A percentile compares a stretch with the other conserved stretches of the same genome.
phyloP scores from a whole-genome alignment of 2,888 invertebrate species.

The Sesia bembeciformis region DNA sequence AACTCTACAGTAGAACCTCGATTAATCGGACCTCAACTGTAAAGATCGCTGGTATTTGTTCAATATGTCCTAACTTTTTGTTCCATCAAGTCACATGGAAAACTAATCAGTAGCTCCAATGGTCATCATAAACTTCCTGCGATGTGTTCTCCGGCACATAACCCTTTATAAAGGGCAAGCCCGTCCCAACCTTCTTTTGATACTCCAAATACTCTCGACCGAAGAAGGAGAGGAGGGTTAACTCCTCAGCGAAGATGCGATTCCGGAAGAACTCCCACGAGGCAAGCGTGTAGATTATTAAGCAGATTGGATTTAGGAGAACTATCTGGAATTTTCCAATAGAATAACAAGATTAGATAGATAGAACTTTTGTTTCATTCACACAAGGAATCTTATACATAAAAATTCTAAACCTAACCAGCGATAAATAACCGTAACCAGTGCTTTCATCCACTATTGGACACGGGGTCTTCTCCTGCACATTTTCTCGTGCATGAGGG shows the following conservation, averaged over 20 bases:
- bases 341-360: too few relatives aligned
- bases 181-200: constrained; percentile 87
- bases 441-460: too few relatives aligned
- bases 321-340: constrained; percentile 75
- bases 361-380: neutral
- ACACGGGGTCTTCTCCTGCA: too few relatives aligned
- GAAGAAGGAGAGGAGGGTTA: constrained; percentile 92
- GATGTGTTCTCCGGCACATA: constrained; percentile 46
- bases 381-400: neutral
- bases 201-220: constrained; percentile 90
- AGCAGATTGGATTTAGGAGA: constrained; percentile 91
- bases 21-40: too few relatives aligned
- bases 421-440: too few relatives aligned
- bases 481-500: too few relatives aligned
- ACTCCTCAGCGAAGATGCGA: constrained; percentile 91
- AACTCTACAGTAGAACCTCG: too few relatives aligned
- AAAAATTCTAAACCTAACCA: neutral
- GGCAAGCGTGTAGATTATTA: constrained; percentile 83
- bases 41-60: too few relatives aligned
- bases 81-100: constrained; percentile 1
- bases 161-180: constrained; percentile 91
- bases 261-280: constrained; percentile 95
- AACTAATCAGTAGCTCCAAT: constrained; percentile 27
- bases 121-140: constrained; percentile 16
- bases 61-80: neutral